phyloP scores from a whole-genome alignment of 2,888 invertebrate genomes.

The Digitonthophagus gazella region DNA sequence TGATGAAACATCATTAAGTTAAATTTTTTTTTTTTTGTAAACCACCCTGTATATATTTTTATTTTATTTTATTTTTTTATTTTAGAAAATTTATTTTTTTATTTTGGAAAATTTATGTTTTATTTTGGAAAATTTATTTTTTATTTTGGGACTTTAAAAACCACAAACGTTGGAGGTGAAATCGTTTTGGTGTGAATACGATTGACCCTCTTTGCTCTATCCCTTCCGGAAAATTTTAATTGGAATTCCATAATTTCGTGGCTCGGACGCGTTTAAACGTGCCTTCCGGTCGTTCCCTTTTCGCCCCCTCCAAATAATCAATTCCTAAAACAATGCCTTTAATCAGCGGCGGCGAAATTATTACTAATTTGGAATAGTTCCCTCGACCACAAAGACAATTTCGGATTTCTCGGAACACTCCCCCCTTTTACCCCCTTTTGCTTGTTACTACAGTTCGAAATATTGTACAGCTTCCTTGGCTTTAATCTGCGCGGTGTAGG shows the following conservation, averaged over 20 bases:
- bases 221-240: constrained; percentile 9
- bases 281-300: background rate
- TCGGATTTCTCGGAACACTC: background rate
- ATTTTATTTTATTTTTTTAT: background rate
- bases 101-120: too few relatives aligned
- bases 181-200: too few relatives aligned
- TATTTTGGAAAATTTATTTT: too few relatives aligned
- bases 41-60: background rate
- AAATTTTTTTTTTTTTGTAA: background rate
- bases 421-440: background rate
- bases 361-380: constrained; percentile 16
- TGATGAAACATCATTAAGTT: background rate
- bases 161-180: too few relatives aligned
- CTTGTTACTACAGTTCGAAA: constrained; percentile 5
- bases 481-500: background rate
- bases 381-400: constrained; percentile 8
- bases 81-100: background rate
- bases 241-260: constrained; percentile 15
- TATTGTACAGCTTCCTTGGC: background rate
- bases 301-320: constrained; percentile 2
- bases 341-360: constrained; percentile 14
- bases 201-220: too few relatives aligned
- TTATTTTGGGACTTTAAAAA: too few relatives aligned
- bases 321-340: constrained; percentile 15
- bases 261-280: constrained; percentile 6